Conservation (phyloP, 2,797 vertebrate genomes). For the Rhinoraja longicauda region DNA sequence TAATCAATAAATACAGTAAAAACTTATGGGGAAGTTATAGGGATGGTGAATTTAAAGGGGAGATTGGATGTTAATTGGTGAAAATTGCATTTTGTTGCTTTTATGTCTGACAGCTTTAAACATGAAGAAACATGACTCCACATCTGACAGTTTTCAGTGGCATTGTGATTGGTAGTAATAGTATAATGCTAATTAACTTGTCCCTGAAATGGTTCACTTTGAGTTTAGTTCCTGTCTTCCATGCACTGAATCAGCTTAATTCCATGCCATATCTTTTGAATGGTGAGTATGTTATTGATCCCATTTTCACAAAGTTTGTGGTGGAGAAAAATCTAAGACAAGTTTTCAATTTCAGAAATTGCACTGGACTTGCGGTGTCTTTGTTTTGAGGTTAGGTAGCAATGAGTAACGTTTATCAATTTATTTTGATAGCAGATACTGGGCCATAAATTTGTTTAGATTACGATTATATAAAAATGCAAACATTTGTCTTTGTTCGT, state of each 20-base stretch:
- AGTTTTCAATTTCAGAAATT: too few species aligned
- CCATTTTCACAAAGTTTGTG: too few species aligned
- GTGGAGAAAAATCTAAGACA: too few species aligned
- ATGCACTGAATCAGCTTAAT: not conserved
- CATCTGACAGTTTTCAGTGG: too few species aligned
- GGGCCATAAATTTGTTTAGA: not conserved
- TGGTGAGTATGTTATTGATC: not conserved
- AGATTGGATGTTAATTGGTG: not conserved
- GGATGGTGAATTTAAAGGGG: not conserved
- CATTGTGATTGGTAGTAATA: not conserved
- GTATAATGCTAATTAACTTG: not conserved
- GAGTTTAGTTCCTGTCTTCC: not conserved
- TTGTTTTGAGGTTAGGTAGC: too few species aligned
- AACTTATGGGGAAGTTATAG: too few species aligned
- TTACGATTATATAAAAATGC: not conserved
- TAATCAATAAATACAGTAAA: too few species aligned
- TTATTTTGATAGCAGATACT: too few species aligned
- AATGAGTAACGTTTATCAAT: too few species aligned
- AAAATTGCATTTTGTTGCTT: not conserved
- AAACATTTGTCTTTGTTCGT: not conserved
- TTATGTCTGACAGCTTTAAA: not conserved
- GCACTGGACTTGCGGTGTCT: too few species aligned
- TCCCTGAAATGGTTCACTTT: not conserved
- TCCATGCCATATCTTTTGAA: not conserved
- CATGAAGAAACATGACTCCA: not conserved